phyloP scores from a whole-genome alignment of 1,140 invertebrate species.

The Papilio machaon region DNA sequence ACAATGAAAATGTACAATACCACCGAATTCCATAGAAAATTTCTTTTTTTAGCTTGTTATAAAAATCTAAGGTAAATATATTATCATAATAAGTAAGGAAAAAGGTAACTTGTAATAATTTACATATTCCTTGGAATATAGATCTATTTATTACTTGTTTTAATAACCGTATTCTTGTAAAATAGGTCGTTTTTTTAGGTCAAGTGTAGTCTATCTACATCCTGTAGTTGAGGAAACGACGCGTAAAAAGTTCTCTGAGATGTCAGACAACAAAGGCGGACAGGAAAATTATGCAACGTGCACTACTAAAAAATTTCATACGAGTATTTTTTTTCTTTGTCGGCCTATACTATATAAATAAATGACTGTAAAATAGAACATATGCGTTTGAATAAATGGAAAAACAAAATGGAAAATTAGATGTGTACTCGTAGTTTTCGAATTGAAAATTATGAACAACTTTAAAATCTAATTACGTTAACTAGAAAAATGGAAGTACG shows the following conservation, averaged over 20 bases:
- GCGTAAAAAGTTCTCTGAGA: slow-evolving; percentile 12
- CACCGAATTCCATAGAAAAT: too few species aligned
- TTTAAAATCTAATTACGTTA: too few species aligned
- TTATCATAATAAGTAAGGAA: too few species aligned
- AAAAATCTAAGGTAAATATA: too few species aligned
- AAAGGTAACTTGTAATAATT: too few species aligned
- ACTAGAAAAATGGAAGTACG: too few species aligned
- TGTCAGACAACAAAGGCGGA: slow-evolving; percentile 18
- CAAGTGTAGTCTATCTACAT: slow-evolving; percentile 18
- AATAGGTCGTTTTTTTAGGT: slow-evolving; percentile 2
- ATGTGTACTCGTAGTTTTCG: too few species aligned
- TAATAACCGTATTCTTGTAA: slow-evolving; percentile 11
- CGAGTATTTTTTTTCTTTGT: neutral
- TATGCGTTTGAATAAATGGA: neutral
- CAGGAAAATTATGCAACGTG: slow-evolving; percentile 22
- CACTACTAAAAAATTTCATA: slow-evolving; percentile 2
- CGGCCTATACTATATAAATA: neutral
- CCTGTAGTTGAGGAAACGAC: slow-evolving; percentile 15
- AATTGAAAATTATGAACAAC: too few species aligned
- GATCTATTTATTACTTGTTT: neutral
- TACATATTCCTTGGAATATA: neutral
- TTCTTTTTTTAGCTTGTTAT: too few species aligned
- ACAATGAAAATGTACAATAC: too few species aligned
- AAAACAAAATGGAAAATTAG: neutral
- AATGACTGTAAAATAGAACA: neutral